Percentiles rank a stretch among this genome's conserved stretches.
These are phyloP conservation scores for Phyllotreta striolata DNA, from an alignment of 2,888 invertebrate species.

Conservation along the genomic window DNA sequence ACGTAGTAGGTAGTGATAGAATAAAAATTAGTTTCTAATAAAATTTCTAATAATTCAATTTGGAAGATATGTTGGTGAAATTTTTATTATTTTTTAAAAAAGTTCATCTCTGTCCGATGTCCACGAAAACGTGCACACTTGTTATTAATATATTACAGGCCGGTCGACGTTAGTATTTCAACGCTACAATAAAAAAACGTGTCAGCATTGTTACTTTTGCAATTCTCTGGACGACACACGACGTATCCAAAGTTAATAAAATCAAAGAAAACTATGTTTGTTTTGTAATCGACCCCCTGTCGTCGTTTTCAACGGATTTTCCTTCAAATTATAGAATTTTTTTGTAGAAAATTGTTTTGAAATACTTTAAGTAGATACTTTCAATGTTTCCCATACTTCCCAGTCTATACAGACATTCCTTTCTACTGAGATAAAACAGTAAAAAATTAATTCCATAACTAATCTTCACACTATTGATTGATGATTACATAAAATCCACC, in stretches of 20 bases:
- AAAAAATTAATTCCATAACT: no score
- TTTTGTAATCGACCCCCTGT: conserved; percentile 28
- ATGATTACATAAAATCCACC: neutral
- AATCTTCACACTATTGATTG: conserved; percentile 5
- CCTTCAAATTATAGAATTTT: conserved; percentile 4
- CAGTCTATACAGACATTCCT: no score
- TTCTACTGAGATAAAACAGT: no score
- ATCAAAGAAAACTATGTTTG: conserved; percentile 32
- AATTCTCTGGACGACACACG: conserved; percentile 29
- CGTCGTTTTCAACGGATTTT: conserved; percentile 9
- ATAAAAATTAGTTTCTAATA: no score
- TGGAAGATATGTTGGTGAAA: no score
- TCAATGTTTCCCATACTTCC: no score
- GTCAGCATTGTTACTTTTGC: conserved; percentile 35
- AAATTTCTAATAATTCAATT: no score
- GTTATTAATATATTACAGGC: conserved; percentile 42
- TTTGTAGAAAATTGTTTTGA: conserved; percentile 7
- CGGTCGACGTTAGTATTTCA: conserved; percentile 38
- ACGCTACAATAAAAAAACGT: conserved; percentile 36
- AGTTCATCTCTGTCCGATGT: conserved; percentile 4
- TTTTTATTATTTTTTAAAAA: neutral
- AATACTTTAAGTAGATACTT: neutral
- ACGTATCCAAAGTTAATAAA: conserved; percentile 32
- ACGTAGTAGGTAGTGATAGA: no score
- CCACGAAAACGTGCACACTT: conserved; percentile 30